Evolutionary conservation across 2,888 invertebrate genomes (phyloP), one percentile per base, ranked within the genome.

Genomic region (Julus scandinavius): DNA sequence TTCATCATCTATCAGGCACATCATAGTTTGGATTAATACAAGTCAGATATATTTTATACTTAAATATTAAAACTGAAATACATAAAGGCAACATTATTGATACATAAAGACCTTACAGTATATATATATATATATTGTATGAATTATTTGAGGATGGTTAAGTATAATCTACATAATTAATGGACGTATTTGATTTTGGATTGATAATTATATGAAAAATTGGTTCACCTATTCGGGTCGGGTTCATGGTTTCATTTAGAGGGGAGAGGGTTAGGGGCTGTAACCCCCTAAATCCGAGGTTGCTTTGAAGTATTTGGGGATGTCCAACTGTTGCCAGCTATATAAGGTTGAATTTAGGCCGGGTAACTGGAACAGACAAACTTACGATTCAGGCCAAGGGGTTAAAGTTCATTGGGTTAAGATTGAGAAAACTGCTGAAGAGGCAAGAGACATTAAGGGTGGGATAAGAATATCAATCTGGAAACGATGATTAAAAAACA

Each of bases 201-300:
- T 80, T 80, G 80, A 80, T 80, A 80, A 80, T 80, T 80, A 80
- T 38, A 80, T 80, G 80, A 80, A 80, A 80, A 80, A 80, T 29
- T 80, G 80, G 50, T 85, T 85, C 50, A 85, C 85, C 85, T 85
- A 85, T 85, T 49, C 45, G 85, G 85, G 85, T 85, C 49, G 85
- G 85, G 85, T 85, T 85, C 85, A 85, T 85, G 85, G 85, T 45
- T 85, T 49, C 85, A 85, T 85, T 49, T 50, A 85, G 45, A 20
- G 85, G 85, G 85, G 85, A 85, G 85, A 50, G 85, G 85, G 45
- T 85, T 85, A 80, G 80, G 80, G 80, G 80, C 80, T 80, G 80
- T 80, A 80, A 80, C 80, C 80, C 80, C 80, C 80, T 80, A 80
- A 80, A 80, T 80, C 80, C 80, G 80, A 80, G 80, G 80, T 80